phyloP scores from a whole-genome alignment of 2,888 invertebrate genomes.

The Argyra leucocephala region DNA sequence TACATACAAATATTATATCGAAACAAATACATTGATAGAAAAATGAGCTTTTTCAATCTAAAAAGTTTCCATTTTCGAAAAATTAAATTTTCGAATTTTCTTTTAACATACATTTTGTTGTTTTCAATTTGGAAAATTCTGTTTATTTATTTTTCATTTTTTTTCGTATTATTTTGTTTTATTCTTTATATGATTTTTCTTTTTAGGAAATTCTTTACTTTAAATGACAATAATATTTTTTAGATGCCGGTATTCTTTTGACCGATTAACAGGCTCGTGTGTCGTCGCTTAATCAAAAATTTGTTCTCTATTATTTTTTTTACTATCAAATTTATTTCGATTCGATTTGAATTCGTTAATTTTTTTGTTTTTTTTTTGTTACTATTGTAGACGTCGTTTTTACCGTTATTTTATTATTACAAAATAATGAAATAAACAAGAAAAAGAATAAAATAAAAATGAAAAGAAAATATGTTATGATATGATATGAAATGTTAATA shows the following conservation, averaged over 20 bases:
- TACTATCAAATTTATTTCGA: no score
- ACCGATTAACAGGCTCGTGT: neutral
- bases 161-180: neutral
- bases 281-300: neutral
- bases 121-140: no score
- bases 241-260: conserved; percentile 3
- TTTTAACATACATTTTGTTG: no score
- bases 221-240: neutral
- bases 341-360: no score
- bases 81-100: neutral
- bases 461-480: no score
- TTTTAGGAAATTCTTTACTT: neutral
- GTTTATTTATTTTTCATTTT: neutral
- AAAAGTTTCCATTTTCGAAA: neutral
- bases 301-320: no score
- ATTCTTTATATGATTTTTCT: neutral
- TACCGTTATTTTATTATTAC: no score
- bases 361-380: no score
- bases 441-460: no score
- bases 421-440: no score
- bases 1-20: neutral
- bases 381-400: no score
- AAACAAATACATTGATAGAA: neutral
- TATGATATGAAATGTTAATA: no score
- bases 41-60: neutral